Base-by-base conservation (phyloP, 37 sponge, comb jelly and placozoan species). In the Beroe ovata region DNA sequence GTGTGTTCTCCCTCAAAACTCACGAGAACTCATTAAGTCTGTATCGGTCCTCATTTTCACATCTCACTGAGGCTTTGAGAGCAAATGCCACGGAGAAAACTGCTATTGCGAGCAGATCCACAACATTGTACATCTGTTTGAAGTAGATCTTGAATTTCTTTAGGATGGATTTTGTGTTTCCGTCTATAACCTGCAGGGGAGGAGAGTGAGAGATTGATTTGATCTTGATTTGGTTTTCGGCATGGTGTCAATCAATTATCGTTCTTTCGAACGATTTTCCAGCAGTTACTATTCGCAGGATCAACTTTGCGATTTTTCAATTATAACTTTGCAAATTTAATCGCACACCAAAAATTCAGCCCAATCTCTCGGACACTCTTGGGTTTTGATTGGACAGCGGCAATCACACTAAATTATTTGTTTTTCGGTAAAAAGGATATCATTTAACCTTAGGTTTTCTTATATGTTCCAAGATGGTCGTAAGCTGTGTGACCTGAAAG, bases 111-210 rank as follows among this genome's bases (percentile, higher is more conserved):
- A 77, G 84, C 3, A 77, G 28, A 19, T 77, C 84, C 54, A 77
- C 84, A 0, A 77, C 84, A 41, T 77, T 77, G 84, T 77, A 77
- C 84, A 77, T 77, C 28, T 77, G 84, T 19, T 77, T 77, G 84
- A 77, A 77, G 54, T 77, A 77, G 8, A 77, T 77, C 54, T 77
- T 77, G 22, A 77, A 77, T 54, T 77, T 77, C 54, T 77, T 77
- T 54, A 77, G 41, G 1, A 77, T 54, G 8, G 84, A 77, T 25
- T 77, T 77, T 6, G 84, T 77, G 84, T 77, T 77, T 8, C 84
- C 84, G 84, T 77, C 84, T 77, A 77, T 77, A 30, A 77, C 84
- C 84, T 77, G 84, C 32, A 66, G 36, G 30, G 33, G 36, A 34
- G 32, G n/a, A n/a, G n/a, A n/a, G n/a, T n/a, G n/a, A n/a, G n/a